Percentiles rank a stretch among this genome's conserved stretches.
Conservation (phyloP, 2,113 vertebrate genomes). For the Zapus hudsonius region DNA sequence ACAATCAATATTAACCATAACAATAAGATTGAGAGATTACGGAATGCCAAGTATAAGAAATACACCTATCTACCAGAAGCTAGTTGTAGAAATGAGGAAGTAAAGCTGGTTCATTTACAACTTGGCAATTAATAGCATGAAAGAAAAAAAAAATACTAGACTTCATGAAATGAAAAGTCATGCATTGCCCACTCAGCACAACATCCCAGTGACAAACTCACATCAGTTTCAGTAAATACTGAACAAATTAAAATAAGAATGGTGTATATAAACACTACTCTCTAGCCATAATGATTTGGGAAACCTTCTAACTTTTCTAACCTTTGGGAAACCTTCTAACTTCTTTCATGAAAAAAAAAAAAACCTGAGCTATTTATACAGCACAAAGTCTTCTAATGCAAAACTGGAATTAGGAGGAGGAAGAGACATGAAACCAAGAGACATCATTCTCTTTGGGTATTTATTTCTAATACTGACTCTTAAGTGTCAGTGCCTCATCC, state of each 20-base stretch:
- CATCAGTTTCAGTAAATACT: not conserved
- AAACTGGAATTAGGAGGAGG: not conserved
- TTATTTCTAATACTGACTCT: not conserved
- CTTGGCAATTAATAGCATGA: not conserved
- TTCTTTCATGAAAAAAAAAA: not conserved
- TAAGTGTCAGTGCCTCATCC: not conserved
- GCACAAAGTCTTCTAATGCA: not conserved
- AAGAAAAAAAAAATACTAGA: not conserved
- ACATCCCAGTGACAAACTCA: not conserved
- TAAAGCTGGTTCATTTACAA: not conserved
- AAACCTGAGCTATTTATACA: not conserved
- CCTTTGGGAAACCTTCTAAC: not conserved
- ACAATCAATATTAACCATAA: not conserved
- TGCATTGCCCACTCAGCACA: not conserved
- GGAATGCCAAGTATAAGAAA: not conserved
- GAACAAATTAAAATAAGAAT: not conserved
- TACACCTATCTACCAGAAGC: not conserved
- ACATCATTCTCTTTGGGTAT: not conserved
- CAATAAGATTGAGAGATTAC: not conserved
- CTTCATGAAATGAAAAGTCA: not conserved
- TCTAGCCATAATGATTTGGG: not conserved
- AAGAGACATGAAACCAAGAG: not conserved
- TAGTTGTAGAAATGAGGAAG: not conserved
- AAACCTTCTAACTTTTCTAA: not conserved
- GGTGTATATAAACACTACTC: not conserved